Evolutionary conservation across 2,797 vertebrate genomes (phyloP).

Genomic region (Poecilia picta): DNA sequence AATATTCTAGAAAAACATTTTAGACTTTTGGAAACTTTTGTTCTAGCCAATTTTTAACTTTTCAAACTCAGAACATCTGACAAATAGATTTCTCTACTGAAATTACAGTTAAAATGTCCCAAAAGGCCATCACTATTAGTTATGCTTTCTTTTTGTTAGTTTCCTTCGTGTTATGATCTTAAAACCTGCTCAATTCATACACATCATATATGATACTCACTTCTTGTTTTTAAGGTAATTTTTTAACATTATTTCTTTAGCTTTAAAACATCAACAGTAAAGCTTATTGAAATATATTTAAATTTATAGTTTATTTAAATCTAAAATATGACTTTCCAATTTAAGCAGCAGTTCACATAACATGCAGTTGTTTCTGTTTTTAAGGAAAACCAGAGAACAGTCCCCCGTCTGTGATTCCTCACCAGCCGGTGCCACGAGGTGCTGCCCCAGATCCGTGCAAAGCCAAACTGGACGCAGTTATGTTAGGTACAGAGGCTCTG

Average conservation of each 20-base stretch:
- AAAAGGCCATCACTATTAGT: background rate
- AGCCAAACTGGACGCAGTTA: conserved; percentile 80
- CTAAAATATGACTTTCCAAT: background rate
- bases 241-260: background rate
- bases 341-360: conserved; percentile 6
- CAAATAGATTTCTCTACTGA: background rate
- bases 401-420: conserved; percentile 29
- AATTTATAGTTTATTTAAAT: background rate
- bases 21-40: too few relatives aligned
- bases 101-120: background rate
- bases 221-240: background rate
- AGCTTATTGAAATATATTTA: background rate
- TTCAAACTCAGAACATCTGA: background rate
- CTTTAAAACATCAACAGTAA: background rate
- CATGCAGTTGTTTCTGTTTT: background rate
- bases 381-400: conserved; percentile 68
- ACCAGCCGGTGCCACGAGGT: conserved; percentile 23
- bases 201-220: too few relatives aligned
- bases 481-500: conserved; percentile 79
- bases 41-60: too few relatives aligned
- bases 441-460: conserved; percentile 79
- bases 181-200: too few relatives aligned
- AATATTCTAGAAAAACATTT: too few relatives aligned
- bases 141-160: background rate
- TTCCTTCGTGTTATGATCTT: background rate